A percentile compares a stretch with the other conserved stretches of the same genome.
Conservation (phyloP, 2,888 invertebrate genomes). For the Periphyllus acericola region DNA sequence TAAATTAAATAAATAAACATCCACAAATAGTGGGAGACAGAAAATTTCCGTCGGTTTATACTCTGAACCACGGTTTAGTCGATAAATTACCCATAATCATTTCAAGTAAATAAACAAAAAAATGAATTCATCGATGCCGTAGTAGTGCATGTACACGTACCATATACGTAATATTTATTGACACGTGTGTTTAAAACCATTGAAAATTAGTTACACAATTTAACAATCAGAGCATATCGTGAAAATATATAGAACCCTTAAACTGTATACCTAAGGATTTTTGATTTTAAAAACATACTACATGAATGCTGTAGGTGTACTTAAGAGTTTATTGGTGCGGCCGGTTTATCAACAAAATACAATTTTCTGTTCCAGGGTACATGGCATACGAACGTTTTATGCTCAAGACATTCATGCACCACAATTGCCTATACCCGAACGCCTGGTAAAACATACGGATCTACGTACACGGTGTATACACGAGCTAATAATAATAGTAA, state of each 20-base stretch:
- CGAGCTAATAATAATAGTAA: conserved; percentile 18
- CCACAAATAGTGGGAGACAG: neutral
- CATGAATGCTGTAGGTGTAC: neutral
- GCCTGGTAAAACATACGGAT: conserved; percentile 49
- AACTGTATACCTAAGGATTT: neutral
- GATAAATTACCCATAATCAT: neutral
- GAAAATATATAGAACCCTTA: neutral
- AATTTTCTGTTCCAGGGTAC: neutral
- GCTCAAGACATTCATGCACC: conserved; percentile 16
- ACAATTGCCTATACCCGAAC: conserved; percentile 54
- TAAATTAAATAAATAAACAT: neutral
- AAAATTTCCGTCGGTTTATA: too few species aligned
- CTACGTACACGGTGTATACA: neutral
- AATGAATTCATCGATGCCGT: neutral
- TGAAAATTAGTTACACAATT: neutral
- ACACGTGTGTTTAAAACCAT: neutral
- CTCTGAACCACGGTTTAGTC: too few species aligned
- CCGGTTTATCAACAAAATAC: neutral
- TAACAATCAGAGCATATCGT: neutral
- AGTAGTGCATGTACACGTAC: neutral
- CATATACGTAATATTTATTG: neutral
- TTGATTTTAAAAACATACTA: neutral
- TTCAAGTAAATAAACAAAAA: neutral
- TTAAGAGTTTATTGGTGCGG: neutral
- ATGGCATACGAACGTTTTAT: neutral